Conservation (phyloP, 1,140 invertebrate species). For the Armadillidium nasatum region DNA sequence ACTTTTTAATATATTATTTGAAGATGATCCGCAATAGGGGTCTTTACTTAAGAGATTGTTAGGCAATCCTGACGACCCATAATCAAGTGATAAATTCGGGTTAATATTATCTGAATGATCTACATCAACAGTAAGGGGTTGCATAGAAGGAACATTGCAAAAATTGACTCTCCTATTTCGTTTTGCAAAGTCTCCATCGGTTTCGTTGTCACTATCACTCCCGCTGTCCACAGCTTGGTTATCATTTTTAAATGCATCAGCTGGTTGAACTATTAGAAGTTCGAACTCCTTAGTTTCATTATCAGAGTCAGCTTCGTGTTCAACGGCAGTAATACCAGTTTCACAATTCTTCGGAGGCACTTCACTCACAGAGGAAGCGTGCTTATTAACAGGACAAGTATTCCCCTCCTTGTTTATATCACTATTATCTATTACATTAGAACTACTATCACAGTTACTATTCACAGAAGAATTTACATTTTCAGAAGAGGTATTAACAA, state of each 20-base stretch:
- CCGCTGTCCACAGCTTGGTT: conserved; percentile 43
- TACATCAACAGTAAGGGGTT: conserved; percentile 34
- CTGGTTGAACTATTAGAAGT: conserved; percentile 37
- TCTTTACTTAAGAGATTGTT: conserved; percentile 28
- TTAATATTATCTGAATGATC: conserved; percentile 23
- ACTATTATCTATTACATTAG: background rate
- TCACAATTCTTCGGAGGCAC: conserved; percentile 37
- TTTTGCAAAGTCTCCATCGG: conserved; percentile 25
- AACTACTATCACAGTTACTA: conserved; percentile 10
- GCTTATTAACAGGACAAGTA: background rate
- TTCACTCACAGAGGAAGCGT: conserved; percentile 11
- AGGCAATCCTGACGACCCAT: conserved; percentile 26
- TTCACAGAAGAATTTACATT: background rate
- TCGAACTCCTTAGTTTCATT: conserved; percentile 31
- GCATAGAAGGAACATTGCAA: conserved; percentile 32
- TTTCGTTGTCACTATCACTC: conserved; percentile 40
- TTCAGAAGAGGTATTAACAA: background rate
- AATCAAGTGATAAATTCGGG: conserved; percentile 30
- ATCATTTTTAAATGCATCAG: conserved; percentile 40
- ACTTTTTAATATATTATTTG: conserved; percentile 34
- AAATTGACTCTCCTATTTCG: conserved; percentile 30
- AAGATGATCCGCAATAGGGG: conserved; percentile 19
- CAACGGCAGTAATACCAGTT: conserved; percentile 26
- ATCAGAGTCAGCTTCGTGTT: background rate
- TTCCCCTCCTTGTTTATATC: background rate